Evolutionary conservation across 2,797 vertebrate genomes (phyloP).

Genomic region (Lutjanus argentimaculatus): DNA sequence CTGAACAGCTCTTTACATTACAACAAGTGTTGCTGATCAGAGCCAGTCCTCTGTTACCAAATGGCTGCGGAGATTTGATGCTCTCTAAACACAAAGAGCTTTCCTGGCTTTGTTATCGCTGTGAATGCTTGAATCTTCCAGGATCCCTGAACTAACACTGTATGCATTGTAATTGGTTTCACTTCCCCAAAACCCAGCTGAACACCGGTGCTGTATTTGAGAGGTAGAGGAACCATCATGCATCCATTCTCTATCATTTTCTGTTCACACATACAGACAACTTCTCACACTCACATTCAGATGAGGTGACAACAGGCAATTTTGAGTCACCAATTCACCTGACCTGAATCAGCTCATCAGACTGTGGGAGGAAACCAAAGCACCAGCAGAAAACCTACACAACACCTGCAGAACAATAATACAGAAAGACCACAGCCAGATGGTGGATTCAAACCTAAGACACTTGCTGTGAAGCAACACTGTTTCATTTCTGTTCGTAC

Average conservation of each 20-base stretch:
- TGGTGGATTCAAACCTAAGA: background rate
- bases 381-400: background rate
- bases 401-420: background rate
- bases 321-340: background rate
- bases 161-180: constrained; percentile 4
- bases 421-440: background rate
- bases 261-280: background rate
- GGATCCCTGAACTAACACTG: background rate
- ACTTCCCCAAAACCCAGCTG: constrained; percentile 30
- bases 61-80: background rate
- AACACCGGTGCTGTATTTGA: background rate
- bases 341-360: background rate
- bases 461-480: no score
- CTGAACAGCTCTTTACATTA: background rate
- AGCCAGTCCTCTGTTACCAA: background rate
- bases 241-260: constrained; percentile 2
- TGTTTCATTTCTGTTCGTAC: background rate
- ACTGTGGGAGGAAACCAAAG: background rate
- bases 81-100: background rate
- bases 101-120: background rate
- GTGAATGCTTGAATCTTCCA: background rate
- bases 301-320: background rate
- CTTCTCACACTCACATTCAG: background rate
- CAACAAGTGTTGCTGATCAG: background rate
- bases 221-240: background rate